Conservation (phyloP, 2,888 invertebrate genomes). For the Strigamia maritima region DNA sequence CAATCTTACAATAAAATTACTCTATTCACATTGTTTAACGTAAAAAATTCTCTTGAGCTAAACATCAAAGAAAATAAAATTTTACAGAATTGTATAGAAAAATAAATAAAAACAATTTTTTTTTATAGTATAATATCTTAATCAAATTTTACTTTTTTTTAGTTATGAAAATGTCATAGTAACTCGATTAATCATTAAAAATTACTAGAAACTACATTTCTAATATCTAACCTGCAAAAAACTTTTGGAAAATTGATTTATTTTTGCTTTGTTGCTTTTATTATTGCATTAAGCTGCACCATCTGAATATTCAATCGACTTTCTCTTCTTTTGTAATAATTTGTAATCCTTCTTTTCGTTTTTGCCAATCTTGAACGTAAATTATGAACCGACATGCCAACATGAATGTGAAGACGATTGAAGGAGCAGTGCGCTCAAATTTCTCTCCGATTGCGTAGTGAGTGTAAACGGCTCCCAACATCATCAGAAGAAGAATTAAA, state of each 20-base stretch:
- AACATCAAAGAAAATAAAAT: not conserved
- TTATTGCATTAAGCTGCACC: not conserved
- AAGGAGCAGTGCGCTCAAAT: slow-evolving; percentile 84
- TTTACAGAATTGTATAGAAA: not conserved
- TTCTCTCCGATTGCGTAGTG: slow-evolving; percentile 90
- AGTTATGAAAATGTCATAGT: too few relatives aligned
- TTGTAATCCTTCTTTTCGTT: slow-evolving; percentile 47
- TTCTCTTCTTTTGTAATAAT: not conserved
- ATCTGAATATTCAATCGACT: not conserved
- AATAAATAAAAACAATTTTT: not conserved
- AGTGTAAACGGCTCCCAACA: slow-evolving; percentile 86
- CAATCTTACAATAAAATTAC: not conserved
- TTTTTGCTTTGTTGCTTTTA: not conserved
- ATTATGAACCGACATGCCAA: slow-evolving; percentile 82
- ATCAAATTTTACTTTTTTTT: not conserved
- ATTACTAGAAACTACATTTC: too few relatives aligned
- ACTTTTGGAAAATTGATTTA: not conserved
- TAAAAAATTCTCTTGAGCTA: not conserved
- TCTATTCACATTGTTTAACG: not conserved
- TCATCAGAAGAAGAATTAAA: slow-evolving; percentile 73
- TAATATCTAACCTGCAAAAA: too few relatives aligned
- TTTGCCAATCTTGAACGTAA: slow-evolving; percentile 62
- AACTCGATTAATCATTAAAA: too few relatives aligned
- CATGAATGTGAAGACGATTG: slow-evolving; percentile 87
- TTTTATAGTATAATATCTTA: not conserved